These are phyloP conservation scores for Choloepus didactylus DNA, from an alignment of 2,797 vertebrate species.

Conservation along the genomic window DNA sequence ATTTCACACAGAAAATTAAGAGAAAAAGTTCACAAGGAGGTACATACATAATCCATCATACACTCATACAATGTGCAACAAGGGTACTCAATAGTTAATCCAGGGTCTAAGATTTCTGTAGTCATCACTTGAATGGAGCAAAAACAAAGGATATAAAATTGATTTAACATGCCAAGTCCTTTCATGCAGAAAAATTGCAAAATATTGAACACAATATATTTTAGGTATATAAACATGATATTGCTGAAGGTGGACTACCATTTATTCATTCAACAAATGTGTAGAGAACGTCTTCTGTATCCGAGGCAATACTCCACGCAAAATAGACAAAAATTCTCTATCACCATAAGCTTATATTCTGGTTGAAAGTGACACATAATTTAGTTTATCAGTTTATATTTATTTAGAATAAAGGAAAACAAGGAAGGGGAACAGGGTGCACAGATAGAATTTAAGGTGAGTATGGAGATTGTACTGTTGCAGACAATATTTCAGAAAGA, in stretches of 20 bases:
- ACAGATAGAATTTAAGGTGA: neutral
- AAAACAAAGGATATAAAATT: neutral
- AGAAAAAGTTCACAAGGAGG: neutral
- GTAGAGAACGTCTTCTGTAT: neutral
- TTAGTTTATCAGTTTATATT: neutral
- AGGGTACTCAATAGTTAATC: neutral
- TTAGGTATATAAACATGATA: neutral
- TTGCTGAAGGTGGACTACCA: neutral
- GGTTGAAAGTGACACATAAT: neutral
- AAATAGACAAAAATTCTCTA: neutral
- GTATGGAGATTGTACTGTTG: neutral
- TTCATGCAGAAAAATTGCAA: neutral
- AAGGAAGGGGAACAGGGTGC: neutral
- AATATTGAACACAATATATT: neutral
- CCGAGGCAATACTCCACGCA: neutral
- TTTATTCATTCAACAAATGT: neutral
- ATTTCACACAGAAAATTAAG: neutral
- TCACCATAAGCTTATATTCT: neutral
- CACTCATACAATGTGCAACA: neutral
- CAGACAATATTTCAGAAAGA: neutral
- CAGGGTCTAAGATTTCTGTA: neutral
- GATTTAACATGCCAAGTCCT: neutral
- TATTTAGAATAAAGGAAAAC: neutral
- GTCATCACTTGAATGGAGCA: neutral
- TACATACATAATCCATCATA: neutral